Evolutionary conservation across 1,140 invertebrate species (phyloP).

Genomic region (Drosophila pseudoobscura): DNA sequence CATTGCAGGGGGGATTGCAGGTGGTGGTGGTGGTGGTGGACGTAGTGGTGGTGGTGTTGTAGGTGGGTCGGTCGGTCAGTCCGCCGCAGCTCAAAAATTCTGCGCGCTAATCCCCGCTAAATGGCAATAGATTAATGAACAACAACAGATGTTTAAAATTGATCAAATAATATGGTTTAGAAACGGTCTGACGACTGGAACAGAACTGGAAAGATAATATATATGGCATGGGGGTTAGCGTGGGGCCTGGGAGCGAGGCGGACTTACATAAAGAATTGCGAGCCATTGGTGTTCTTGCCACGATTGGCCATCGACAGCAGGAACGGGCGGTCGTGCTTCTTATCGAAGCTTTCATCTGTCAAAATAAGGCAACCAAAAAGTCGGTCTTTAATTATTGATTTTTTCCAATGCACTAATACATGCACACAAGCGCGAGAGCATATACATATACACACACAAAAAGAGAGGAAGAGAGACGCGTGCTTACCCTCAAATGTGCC

Average conservation of each 20-base stretch:
- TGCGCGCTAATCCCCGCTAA: conserved; percentile 44
- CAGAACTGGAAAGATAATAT: conserved; percentile 46
- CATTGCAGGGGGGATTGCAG: too few species aligned
- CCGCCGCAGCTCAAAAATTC: conserved; percentile 26
- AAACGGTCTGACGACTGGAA: conserved; percentile 45
- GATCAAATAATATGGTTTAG: conserved; percentile 82
- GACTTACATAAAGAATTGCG: conserved; percentile 98
- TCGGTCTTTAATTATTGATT: conserved; percentile 47
- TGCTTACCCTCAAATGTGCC: conserved; percentile 91
- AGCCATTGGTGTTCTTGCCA: conserved; percentile 98
- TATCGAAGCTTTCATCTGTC: conserved; percentile 94
- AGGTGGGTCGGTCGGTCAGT: conserved; percentile 35
- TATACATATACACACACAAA: background rate
- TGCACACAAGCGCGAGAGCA: conserved; percentile 1
- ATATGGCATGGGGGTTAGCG: conserved; percentile 9
- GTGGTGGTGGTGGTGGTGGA: too few species aligned
- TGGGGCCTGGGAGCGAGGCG: conserved; percentile 44
- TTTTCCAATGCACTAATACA: conserved; percentile 19
- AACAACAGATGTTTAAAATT: conserved; percentile 75
- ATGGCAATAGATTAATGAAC: conserved; percentile 79
- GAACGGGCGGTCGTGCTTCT: conserved; percentile 94
- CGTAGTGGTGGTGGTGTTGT: conserved; percentile 4
- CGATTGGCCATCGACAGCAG: conserved; percentile 98
- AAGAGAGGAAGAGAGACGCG: too few species aligned
- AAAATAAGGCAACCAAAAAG: conserved; percentile 7